Evolutionary conservation across 2,888 invertebrate species (phyloP), one percentile per base, ranked within the genome.

Genomic region (Ametastegia equiseti): DNA sequence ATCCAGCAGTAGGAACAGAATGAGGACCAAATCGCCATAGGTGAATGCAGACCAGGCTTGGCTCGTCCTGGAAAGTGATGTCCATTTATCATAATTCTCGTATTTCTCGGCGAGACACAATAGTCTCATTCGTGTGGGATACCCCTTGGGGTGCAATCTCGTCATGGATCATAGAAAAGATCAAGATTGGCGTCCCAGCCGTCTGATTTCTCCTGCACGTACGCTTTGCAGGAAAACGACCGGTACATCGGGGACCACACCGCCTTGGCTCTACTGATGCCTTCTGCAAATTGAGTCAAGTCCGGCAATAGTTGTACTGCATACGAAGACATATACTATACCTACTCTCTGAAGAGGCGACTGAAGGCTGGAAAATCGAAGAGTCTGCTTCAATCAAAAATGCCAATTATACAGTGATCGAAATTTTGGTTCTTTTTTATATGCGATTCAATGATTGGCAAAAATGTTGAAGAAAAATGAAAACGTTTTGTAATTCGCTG

Each of bases 81-180:
- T 27, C 47, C 71, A 71, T 71, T 71, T 47, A 47, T 71, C 71
- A 71, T 71, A 42, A 71, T 71, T 71, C 71, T 71, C 13, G 30
- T 71, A 47, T 30, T 27, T 27, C 47, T 6, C 7, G 6, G 30
- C 71, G 30, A 47, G 71, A 47, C 47, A 71, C 71, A 71, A 71
- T 71, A 30, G 71, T 30, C 47, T 47, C 27, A 47, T 71, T 47
- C 71, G 7, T 47, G 45, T 30, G 71, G 71, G 71, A 71, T 71
- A 45, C 47, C 71, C 71, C 47, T 71, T 71, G 71, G 71, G 47
- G 27, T 42, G 47, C 30, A 71, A 71, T 71, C 71, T 71, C 15
- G 15, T 47, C 47, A 71, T 30, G 71, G 71, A 71, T 71, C 71
- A 71, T 71, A 42, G 71, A 47, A 45, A 27, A 71, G 71, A 47